Evolutionary conservation across 2,797 vertebrate species (phyloP).

Genomic region (Monodelphis domestica): DNA sequence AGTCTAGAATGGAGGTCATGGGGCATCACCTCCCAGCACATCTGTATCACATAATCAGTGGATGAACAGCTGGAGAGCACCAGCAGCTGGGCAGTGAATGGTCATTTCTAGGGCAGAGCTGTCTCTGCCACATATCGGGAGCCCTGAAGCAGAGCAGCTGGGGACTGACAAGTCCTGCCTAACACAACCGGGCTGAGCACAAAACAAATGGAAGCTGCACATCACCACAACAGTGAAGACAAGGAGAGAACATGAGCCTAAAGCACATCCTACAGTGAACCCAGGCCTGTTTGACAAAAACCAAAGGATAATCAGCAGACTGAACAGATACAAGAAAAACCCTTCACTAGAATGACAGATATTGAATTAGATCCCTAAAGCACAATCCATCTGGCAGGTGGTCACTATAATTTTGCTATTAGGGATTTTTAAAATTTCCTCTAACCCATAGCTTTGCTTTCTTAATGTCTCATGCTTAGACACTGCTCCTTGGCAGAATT

Average conservation of each 20-base stretch:
- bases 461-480: constrained; percentile 5
- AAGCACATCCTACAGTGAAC: constrained; percentile 18
- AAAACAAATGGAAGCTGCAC: constrained; percentile 1
- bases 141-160: background rate
- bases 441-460: background rate
- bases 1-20: background rate
- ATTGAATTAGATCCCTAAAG: background rate
- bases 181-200: background rate
- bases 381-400: constrained; percentile 10
- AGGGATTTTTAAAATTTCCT: constrained; percentile 25
- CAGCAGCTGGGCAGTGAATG: constrained; percentile 16
- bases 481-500: constrained; percentile 34
- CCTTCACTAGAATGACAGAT: constrained; percentile 4
- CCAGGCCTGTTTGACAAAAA: constrained; percentile 14
- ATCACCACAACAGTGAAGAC: background rate
- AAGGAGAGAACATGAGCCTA: background rate
- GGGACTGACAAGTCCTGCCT: background rate
- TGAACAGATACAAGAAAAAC: background rate
- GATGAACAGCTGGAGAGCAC: background rate
- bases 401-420: background rate
- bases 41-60: background rate
- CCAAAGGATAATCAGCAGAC: constrained; percentile 33
- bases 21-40: background rate
- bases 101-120: background rate
- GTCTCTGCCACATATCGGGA: constrained; percentile 14